Percentiles rank a stretch among this genome's conserved stretches.
phyloP scores from a whole-genome alignment of 2,797 vertebrate genomes.

The Limosa lapponica region DNA sequence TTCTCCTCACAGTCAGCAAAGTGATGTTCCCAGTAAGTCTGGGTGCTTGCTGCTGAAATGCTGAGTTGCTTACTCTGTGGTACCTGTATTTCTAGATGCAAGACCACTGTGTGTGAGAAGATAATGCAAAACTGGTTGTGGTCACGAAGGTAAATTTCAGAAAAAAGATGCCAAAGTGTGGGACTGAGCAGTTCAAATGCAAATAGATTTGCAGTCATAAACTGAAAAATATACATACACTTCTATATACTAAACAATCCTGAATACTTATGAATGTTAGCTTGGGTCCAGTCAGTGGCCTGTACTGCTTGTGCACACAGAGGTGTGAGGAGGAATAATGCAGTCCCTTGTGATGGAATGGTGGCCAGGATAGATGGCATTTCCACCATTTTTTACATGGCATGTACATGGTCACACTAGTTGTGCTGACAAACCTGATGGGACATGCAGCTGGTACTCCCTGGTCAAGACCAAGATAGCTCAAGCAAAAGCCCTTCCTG shows the following conservation, averaged over 20 bases:
- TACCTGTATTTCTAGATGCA: background rate
- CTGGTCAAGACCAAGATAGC: background rate
- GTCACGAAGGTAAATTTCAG: background rate
- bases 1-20: background rate
- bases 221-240: background rate
- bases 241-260: background rate
- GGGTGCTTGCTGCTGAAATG: background rate
- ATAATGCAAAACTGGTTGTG: background rate
- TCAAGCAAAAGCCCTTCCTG: background rate
- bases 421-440: background rate
- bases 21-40: background rate
- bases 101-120: background rate
- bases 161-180: background rate
- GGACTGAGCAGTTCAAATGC: background rate
- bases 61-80: background rate
- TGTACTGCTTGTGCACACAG: background rate
- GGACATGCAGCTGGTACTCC: background rate
- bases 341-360: background rate
- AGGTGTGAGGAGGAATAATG: background rate
- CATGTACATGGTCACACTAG: fast-evolving
- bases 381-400: background rate
- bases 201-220: background rate
- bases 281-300: background rate
- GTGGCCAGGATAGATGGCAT: background rate
- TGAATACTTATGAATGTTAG: background rate